phyloP scores from a whole-genome alignment of 2,113 vertebrate genomes.

The Nothocercus nigrocapillus region DNA sequence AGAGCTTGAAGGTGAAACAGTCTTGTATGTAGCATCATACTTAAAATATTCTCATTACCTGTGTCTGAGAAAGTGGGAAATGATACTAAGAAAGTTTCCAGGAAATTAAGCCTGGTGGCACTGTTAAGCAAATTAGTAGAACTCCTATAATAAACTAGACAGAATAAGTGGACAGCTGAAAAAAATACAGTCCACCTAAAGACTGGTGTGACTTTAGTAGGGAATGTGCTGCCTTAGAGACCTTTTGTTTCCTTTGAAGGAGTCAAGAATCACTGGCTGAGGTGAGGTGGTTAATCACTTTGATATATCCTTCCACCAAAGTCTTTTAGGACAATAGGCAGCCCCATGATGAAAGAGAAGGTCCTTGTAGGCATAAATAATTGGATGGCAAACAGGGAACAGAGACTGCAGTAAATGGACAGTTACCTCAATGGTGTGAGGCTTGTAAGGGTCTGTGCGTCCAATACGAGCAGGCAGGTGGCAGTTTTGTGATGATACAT shows the following conservation, averaged over 20 bases:
- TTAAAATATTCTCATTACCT: not conserved
- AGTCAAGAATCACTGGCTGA: not conserved
- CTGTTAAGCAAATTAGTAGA: not conserved
- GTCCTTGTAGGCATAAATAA: not conserved
- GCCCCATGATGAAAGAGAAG: not conserved
- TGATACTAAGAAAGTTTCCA: not conserved
- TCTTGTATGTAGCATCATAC: not conserved
- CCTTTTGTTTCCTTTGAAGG: not conserved
- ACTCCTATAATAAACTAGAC: not conserved
- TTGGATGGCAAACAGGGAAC: too few species aligned
- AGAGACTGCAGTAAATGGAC: not conserved
- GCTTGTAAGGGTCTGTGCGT: not conserved
- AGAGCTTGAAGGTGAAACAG: not conserved
- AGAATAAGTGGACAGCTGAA: not conserved
- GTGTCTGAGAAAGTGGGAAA: not conserved
- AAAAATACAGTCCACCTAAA: not conserved
- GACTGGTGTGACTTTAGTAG: not conserved
- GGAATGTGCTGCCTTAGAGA: not conserved
- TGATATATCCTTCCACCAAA: not conserved
- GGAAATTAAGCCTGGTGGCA: not conserved
- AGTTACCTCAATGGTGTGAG: not conserved
- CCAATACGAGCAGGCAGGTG: not conserved
- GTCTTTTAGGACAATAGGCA: not conserved
- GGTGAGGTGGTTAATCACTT: not conserved
- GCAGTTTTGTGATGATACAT: not conserved